A percentile compares a stretch with the other conserved stretches of the same genome.
These are phyloP conservation scores for Saccostrea glomerata DNA, from an alignment of 1,140 invertebrate species.

Conservation along the genomic window DNA sequence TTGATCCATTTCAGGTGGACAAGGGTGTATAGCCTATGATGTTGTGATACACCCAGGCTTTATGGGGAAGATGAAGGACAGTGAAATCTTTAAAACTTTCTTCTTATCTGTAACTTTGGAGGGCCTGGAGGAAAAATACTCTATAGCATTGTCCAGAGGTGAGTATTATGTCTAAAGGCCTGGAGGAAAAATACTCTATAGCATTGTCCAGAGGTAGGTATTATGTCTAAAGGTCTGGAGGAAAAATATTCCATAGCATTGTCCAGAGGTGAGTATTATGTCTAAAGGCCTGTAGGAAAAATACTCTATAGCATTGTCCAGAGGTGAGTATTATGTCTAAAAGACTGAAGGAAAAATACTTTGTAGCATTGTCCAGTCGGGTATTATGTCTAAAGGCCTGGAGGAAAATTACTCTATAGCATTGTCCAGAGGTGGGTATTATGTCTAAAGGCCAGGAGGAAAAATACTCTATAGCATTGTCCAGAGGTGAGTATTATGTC, in stretches of 20 bases:
- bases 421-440: too few species aligned
- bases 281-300: too few species aligned
- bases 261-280: constrained; percentile 79
- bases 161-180: constrained; percentile 82
- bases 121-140: constrained; percentile 87
- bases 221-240: constrained; percentile 87
- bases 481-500: too few species aligned
- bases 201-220: constrained; percentile 82
- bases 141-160: constrained; percentile 84
- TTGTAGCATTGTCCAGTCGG: too few species aligned
- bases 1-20: constrained; percentile 80
- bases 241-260: constrained; percentile 87
- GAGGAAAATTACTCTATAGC: too few species aligned
- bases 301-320: constrained; percentile 84
- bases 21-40: constrained; percentile 86
- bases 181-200: constrained; percentile 87
- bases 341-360: too few species aligned
- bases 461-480: too few species aligned
- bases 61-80: constrained; percentile 82
- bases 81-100: constrained; percentile 86
- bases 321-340: constrained; percentile 74
- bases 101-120: constrained; percentile 88
- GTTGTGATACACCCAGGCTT: constrained; percentile 88
- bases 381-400: too few species aligned
- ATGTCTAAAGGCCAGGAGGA: too few species aligned